Evolutionary conservation across 2,113 vertebrate species (phyloP).

Genomic region (Pseudopodoces humilis): DNA sequence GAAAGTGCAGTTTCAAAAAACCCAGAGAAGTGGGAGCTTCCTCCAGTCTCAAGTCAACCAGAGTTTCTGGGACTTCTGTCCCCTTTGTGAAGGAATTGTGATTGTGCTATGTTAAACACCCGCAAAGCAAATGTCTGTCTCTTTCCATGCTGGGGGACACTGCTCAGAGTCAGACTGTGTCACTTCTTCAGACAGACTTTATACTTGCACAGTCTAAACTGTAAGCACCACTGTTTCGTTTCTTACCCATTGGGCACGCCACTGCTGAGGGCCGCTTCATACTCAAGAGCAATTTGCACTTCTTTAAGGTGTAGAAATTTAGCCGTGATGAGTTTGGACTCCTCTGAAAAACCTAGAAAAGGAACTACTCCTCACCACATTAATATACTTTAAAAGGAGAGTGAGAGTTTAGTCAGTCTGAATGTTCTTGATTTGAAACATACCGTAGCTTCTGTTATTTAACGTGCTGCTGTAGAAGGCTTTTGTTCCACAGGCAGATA

Average conservation of each 20-base stretch:
- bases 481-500: background rate
- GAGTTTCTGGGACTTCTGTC: background rate
- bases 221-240: accelerated
- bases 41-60: background rate
- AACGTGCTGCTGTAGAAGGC: background rate
- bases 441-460: background rate
- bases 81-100: background rate
- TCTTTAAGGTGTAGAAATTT: background rate
- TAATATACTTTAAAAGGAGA: background rate
- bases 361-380: background rate
- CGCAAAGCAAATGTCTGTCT: background rate
- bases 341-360: background rate
- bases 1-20: background rate
- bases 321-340: background rate
- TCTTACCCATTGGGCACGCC: background rate
- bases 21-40: background rate
- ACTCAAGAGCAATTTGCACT: background rate
- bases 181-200: background rate
- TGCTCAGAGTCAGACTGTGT: background rate
- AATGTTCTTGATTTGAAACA: background rate
- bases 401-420: background rate
- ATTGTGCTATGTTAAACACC: background rate
- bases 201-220: background rate
- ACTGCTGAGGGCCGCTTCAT: background rate
- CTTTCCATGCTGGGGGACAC: background rate